Evolutionary conservation across 1,140 invertebrate species (phyloP).

Genomic region (Atopsyche davidsoni): DNA sequence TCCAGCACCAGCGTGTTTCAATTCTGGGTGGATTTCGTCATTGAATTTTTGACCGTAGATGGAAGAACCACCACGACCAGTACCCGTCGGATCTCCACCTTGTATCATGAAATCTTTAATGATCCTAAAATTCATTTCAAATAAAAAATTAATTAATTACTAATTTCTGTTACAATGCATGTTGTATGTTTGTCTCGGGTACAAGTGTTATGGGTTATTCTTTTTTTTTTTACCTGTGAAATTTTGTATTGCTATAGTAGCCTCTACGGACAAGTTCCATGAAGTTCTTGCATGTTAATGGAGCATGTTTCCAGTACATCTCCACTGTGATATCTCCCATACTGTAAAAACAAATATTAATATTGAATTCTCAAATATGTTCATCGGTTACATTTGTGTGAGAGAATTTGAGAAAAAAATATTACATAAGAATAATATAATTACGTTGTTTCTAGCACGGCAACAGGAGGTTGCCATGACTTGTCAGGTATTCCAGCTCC

Average conservation of each 20-base stretch:
- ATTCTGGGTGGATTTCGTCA: constrained; percentile 91
- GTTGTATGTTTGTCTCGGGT: constrained; percentile 1
- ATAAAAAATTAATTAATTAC: background rate
- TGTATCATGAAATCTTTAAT: constrained; percentile 98
- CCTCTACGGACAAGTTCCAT: constrained; percentile 86
- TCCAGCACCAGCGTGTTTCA: constrained; percentile 87
- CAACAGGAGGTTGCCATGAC: constrained; percentile 80
- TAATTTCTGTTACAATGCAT: no score
- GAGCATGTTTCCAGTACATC: constrained; percentile 97
- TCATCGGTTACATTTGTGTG: no score
- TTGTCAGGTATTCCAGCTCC: constrained; percentile 71
- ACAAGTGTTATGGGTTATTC: background rate
- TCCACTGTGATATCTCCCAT: constrained; percentile 92
- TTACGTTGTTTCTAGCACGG: constrained; percentile 74
- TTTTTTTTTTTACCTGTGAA: constrained; percentile 63
- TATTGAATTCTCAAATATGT: no score
- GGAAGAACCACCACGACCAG: constrained; percentile 89
- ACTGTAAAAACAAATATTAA: constrained; percentile 53
- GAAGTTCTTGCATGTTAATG: constrained; percentile 93
- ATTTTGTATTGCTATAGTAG: constrained; percentile 95
- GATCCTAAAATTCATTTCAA: constrained; percentile 65
- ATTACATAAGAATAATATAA: constrained; percentile 32
- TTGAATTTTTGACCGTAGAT: constrained; percentile 95
- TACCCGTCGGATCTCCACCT: constrained; percentile 90
- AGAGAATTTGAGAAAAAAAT: constrained; percentile 10